A percentile compares a stretch with the other conserved stretches of the same genome.
phyloP scores from a whole-genome alignment of 2,888 invertebrate species.

The Crossocerus cetratus region DNA sequence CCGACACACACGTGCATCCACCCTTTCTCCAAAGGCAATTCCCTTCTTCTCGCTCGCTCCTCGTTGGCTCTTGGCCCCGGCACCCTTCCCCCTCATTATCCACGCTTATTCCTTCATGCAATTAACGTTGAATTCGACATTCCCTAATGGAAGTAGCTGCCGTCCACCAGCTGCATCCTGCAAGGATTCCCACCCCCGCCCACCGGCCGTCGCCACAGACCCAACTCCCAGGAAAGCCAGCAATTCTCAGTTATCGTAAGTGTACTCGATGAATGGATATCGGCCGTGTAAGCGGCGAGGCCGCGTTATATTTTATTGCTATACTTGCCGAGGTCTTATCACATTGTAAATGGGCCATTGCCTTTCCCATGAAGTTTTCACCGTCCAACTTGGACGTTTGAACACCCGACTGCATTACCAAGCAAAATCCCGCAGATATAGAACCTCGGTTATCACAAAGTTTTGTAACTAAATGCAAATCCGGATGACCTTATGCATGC shows the following conservation, averaged over 20 bases:
- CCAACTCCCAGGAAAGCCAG: too few species aligned
- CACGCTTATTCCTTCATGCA: not conserved
- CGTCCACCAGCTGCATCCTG: not conserved
- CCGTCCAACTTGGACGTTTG: not conserved
- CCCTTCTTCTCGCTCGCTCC: not conserved
- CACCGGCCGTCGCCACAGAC: too few species aligned
- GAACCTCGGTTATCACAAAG: not conserved
- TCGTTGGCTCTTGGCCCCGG: not conserved
- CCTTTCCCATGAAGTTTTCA: not conserved
- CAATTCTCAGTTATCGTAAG: too few species aligned
- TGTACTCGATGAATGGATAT: too few species aligned
- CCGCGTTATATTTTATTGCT: too few species aligned
- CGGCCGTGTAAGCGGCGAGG: too few species aligned
- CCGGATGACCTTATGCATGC: too few species aligned
- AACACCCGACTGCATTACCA: not conserved
- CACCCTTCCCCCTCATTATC: conserved; percentile 12
- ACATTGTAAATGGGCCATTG: not conserved
- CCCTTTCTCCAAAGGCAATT: conserved; percentile 3
- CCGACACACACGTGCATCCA: conserved; percentile 7
- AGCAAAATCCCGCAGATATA: not conserved
- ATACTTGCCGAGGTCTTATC: too few species aligned
- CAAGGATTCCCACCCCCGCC: too few species aligned
- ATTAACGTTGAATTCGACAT: not conserved
- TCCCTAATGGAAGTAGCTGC: not conserved
- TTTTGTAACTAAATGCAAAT: not conserved